These are phyloP conservation scores for Drosophila eugracilis DNA, from an alignment of 1,140 invertebrate species.

Conservation along the genomic window DNA sequence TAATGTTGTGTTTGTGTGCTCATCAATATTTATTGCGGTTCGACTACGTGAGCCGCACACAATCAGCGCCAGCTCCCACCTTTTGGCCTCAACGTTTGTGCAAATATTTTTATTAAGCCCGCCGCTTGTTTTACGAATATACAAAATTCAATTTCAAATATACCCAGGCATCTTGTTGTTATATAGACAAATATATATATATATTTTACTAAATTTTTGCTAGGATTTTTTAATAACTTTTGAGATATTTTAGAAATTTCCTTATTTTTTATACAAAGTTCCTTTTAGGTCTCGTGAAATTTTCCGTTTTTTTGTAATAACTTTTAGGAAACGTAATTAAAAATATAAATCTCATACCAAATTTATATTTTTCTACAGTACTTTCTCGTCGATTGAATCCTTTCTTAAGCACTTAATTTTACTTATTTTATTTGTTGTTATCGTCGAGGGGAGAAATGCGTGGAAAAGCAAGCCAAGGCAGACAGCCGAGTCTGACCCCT, in stretches of 20 bases:
- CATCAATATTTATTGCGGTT: constrained; percentile 83
- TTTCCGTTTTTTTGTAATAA: too few relatives aligned
- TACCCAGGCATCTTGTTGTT: constrained; percentile 23
- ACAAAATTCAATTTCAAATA: not conserved
- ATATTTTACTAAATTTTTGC: too few relatives aligned
- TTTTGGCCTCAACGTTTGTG: constrained; percentile 43
- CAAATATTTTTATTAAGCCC: constrained; percentile 69
- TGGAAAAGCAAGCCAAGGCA: constrained; percentile 3
- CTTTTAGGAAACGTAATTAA: too few relatives aligned
- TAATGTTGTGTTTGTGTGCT: constrained; percentile 81
- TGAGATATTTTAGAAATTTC: too few relatives aligned
- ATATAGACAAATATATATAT: too few relatives aligned
- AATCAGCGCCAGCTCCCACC: constrained; percentile 44
- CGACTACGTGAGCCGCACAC: constrained; percentile 78
- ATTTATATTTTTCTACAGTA: constrained; percentile 10
- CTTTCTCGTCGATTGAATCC: not conserved
- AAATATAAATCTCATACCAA: not conserved
- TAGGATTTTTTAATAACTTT: too few relatives aligned
- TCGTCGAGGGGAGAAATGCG: constrained; percentile 12
- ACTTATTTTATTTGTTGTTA: constrained; percentile 40
- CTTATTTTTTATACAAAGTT: too few relatives aligned
- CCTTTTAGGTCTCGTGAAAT: not conserved
- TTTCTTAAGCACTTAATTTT: constrained; percentile 12
- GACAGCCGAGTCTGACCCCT: constrained; percentile 25
- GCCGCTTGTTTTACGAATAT: not conserved